Conservation (phyloP, 2,797 vertebrate genomes). For the Poeciliopsis infans region DNA sequence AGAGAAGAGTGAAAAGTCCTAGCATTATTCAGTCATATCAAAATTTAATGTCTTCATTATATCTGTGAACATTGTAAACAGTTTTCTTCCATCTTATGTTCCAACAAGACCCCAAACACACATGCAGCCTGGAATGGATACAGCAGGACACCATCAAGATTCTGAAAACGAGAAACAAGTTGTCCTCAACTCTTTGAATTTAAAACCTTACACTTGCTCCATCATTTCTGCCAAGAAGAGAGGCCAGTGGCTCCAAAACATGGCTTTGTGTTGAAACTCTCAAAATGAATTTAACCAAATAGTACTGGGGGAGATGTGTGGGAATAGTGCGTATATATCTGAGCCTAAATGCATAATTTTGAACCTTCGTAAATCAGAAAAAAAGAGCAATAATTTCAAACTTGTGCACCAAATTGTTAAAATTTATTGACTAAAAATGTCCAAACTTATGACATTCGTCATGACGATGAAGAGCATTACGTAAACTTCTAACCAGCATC, state of each 20-base stretch:
- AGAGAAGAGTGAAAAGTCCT: neutral
- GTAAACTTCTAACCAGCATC: neutral
- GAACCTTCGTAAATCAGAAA: neutral
- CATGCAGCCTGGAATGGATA: neutral
- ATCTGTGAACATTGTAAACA: neutral
- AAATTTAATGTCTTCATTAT: neutral
- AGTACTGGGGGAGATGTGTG: neutral
- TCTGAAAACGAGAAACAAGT: neutral
- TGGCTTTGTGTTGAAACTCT: neutral
- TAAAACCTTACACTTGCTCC: neutral
- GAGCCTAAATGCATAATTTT: neutral
- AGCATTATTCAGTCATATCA: neutral
- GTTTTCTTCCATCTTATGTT: neutral
- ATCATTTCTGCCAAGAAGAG: neutral
- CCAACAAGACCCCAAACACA: neutral
- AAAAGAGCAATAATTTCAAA: conserved; percentile 1
- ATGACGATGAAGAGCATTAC: neutral
- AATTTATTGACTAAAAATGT: neutral
- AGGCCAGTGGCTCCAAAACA: neutral
- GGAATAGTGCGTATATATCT: no score
- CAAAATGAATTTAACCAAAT: neutral
- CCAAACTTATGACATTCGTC: neutral
- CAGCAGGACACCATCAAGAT: neutral
- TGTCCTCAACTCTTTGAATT: neutral
- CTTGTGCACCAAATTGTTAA: neutral